Percentiles rank a stretch among this genome's conserved stretches.
phyloP scores from a whole-genome alignment of 2,797 vertebrate genomes.

The Diplodus puntazzo region DNA sequence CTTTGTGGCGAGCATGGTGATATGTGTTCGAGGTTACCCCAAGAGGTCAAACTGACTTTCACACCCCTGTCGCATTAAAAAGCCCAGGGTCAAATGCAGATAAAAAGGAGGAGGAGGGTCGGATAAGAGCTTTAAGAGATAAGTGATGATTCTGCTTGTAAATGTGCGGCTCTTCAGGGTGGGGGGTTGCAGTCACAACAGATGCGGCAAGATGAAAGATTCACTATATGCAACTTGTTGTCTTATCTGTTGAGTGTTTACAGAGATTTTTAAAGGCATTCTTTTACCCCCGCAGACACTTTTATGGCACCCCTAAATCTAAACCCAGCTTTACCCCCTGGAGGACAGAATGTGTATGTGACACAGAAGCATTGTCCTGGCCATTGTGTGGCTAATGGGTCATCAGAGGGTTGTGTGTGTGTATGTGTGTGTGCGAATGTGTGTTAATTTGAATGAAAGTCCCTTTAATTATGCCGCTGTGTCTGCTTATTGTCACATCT shows the following conservation, averaged over 20 bases:
- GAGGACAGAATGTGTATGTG: slow-evolving; percentile 47
- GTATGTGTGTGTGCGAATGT: slow-evolving; percentile 28
- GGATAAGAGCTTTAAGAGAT: slow-evolving; percentile 72
- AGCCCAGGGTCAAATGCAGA: slow-evolving; percentile 76
- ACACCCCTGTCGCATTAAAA: slow-evolving; percentile 47
- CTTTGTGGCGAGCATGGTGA: slow-evolving; percentile 60
- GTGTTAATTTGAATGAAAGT: slow-evolving; percentile 77
- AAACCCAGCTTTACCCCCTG: slow-evolving; percentile 62
- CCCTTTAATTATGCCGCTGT: slow-evolving; percentile 76
- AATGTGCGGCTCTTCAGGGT: slow-evolving; percentile 41
- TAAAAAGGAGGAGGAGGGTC: slow-evolving; percentile 61
- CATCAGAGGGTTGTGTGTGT: slow-evolving; percentile 72
- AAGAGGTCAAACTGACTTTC: slow-evolving; percentile 78
- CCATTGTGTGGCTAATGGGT: slow-evolving; percentile 79
- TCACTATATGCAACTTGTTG: slow-evolving; percentile 54
- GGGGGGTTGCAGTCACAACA: slow-evolving; percentile 1
- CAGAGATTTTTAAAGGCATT: slow-evolving; percentile 46
- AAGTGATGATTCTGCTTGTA: slow-evolving; percentile 71
- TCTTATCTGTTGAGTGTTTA: slow-evolving; percentile 58
- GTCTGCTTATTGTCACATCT: slow-evolving; percentile 74
- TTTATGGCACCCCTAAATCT: slow-evolving; percentile 72
- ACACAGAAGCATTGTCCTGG: slow-evolving; percentile 67
- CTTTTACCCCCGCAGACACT: slow-evolving; percentile 27
- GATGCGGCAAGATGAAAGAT: slow-evolving; percentile 54
- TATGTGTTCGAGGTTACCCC: slow-evolving; percentile 72